Conservation (phyloP, 2,113 vertebrate species). For the Dicaeum eximium region DNA sequence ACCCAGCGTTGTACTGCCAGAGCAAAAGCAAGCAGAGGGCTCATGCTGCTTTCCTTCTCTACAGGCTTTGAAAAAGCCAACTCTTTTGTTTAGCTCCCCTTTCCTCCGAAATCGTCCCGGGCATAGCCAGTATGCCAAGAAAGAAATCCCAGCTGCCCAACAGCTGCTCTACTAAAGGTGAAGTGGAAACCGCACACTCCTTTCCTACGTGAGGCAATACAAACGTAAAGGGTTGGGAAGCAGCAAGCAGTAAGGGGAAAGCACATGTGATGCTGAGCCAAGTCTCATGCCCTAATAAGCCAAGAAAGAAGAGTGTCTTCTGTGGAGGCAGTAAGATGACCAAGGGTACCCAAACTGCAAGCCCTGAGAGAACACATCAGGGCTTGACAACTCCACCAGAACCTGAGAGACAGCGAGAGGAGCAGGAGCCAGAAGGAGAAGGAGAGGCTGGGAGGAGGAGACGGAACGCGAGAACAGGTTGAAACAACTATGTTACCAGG, state of each 20-base stretch:
- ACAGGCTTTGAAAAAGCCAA: no score
- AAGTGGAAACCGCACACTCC: background rate
- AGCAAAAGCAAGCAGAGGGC: background rate
- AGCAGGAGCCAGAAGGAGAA: background rate
- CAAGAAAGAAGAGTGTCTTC: background rate
- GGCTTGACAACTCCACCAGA: background rate
- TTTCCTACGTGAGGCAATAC: accelerated
- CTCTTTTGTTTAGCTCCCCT: background rate
- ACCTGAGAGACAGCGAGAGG: background rate
- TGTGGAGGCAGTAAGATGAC: background rate
- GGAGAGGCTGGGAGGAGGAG: background rate
- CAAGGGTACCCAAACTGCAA: background rate
- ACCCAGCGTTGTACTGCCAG: accelerated
- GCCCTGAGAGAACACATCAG: accelerated
- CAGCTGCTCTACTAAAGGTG: background rate
- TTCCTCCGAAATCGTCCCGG: accelerated
- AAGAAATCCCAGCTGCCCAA: background rate
- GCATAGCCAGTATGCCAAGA: background rate
- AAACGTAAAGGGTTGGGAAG: background rate
- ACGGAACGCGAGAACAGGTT: background rate
- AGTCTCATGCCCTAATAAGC: background rate
- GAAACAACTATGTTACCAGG: background rate
- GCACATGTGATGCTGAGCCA: background rate
- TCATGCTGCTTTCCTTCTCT: background rate
- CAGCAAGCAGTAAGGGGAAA: background rate